phyloP scores from a whole-genome alignment of 2,797 vertebrate species.

The Lacerta viridis region DNA sequence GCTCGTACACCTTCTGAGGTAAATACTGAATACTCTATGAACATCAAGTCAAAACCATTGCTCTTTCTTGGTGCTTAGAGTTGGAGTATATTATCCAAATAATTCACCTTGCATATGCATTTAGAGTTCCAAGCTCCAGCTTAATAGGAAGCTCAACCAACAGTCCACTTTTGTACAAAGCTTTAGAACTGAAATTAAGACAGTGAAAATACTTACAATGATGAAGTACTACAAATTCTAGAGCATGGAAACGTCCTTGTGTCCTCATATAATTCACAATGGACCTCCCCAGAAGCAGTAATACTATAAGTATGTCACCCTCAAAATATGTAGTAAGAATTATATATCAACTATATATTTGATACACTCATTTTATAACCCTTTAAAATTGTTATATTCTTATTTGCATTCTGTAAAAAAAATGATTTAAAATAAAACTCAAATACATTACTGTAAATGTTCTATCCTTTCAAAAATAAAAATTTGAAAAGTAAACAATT shows the following conservation, averaged over 20 bases:
- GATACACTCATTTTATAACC: not conserved
- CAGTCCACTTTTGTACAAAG: constrained; percentile 3
- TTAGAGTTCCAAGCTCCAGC: not conserved
- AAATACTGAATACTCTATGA: not conserved
- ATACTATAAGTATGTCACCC: not conserved
- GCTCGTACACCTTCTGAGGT: not conserved
- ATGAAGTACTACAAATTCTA: not conserved
- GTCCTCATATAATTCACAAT: not conserved
- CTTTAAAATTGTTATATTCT: not conserved
- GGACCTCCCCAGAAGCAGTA: not conserved
- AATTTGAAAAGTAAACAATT: not conserved
- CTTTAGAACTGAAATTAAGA: not conserved
- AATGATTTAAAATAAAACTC: not conserved
- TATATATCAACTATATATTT: not conserved
- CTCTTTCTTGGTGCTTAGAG: not conserved
- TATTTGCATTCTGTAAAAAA: not conserved
- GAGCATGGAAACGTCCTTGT: not conserved
- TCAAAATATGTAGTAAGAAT: not conserved
- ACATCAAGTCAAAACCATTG: not conserved
- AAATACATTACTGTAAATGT: not conserved
- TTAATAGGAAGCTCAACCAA: not conserved
- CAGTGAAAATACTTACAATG: not conserved
- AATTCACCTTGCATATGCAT: not conserved
- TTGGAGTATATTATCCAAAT: not conserved
- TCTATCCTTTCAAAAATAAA: not conserved